phyloP scores from a whole-genome alignment of 2,888 invertebrate species.

The Iselma pallidipennis region DNA sequence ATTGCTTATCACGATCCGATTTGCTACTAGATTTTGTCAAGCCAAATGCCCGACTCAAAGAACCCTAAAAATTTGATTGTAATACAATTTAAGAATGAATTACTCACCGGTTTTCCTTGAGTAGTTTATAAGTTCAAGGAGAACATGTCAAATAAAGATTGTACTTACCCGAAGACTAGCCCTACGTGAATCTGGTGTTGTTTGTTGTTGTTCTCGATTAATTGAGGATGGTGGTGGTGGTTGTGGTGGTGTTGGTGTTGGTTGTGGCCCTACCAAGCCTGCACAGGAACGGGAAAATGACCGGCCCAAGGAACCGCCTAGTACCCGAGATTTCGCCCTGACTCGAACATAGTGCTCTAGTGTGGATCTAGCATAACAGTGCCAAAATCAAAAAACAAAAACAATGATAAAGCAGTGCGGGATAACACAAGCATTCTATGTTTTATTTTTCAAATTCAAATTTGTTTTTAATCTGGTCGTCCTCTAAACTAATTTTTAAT shows the following conservation, averaged over 20 bases:
- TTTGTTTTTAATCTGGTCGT: too few species aligned
- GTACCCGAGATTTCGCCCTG: constrained; percentile 67
- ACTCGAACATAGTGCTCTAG: constrained; percentile 60
- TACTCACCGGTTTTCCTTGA: background rate
- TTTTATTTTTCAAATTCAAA: too few species aligned
- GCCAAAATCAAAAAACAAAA: constrained; percentile 52
- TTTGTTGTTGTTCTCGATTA: constrained; percentile 55
- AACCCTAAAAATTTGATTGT: constrained; percentile 62
- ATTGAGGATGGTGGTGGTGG: constrained; percentile 41
- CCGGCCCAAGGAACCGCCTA: constrained; percentile 68
- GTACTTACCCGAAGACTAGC: constrained; percentile 55
- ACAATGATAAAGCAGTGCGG: constrained; percentile 48
- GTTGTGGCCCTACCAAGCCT: constrained; percentile 56
- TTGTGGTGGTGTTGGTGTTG: constrained; percentile 42
- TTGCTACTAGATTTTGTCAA: constrained; percentile 57
- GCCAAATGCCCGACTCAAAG: constrained; percentile 73
- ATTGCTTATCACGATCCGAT: constrained; percentile 60
- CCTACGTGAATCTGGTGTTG: constrained; percentile 58
- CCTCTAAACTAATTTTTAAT: background rate
- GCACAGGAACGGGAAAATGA: constrained; percentile 69
- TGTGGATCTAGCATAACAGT: constrained; percentile 56
- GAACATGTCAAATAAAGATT: background rate
- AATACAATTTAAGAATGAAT: background rate
- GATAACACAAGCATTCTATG: constrained; percentile 54
- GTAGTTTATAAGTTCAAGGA: background rate